A percentile compares a stretch with the other conserved stretches of the same genome.
These are phyloP conservation scores for Macrotis lagotis DNA, from an alignment of 2,113 vertebrate species.

Conservation along the genomic window DNA sequence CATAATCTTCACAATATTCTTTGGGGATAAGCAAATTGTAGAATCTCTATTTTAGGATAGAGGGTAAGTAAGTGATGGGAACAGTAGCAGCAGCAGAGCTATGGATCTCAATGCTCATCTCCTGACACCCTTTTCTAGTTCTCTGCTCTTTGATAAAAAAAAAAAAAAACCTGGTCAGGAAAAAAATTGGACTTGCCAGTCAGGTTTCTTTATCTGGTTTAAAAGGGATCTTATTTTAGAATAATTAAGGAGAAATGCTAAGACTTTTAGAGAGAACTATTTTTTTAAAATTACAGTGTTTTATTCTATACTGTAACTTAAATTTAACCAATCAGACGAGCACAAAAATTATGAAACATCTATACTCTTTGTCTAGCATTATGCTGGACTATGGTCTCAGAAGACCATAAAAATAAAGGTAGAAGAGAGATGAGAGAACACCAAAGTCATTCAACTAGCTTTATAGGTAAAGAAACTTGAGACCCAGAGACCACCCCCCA, in stretches of 20 bases:
- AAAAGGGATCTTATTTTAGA: slow-evolving; percentile 14
- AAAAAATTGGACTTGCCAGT: background rate
- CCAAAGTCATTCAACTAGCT: background rate
- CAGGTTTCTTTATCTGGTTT: background rate
- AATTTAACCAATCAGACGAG: background rate
- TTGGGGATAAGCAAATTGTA: background rate
- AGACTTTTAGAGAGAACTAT: slow-evolving; percentile 21
- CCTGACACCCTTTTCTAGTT: background rate
- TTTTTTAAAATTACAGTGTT: background rate
- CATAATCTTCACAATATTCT: slow-evolving; percentile 19
- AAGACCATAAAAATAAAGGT: background rate
- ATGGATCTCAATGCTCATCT: background rate
- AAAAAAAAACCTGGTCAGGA: background rate
- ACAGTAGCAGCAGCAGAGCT: background rate
- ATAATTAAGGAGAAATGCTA: background rate
- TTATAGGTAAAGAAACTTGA: background rate
- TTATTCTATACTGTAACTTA: background rate
- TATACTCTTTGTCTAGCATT: background rate
- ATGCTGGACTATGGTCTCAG: background rate
- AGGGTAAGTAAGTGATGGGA: background rate
- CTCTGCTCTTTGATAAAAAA: too few species aligned
- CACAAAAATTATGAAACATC: background rate
- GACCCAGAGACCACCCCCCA: background rate
- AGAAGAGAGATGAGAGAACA: background rate
- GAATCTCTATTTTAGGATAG: background rate